A percentile compares a stretch with the other conserved stretches of the same genome.
Evolutionary conservation across 2,113 vertebrate genomes (phyloP).

Genomic region (Thalassarche chlororhynchos): DNA sequence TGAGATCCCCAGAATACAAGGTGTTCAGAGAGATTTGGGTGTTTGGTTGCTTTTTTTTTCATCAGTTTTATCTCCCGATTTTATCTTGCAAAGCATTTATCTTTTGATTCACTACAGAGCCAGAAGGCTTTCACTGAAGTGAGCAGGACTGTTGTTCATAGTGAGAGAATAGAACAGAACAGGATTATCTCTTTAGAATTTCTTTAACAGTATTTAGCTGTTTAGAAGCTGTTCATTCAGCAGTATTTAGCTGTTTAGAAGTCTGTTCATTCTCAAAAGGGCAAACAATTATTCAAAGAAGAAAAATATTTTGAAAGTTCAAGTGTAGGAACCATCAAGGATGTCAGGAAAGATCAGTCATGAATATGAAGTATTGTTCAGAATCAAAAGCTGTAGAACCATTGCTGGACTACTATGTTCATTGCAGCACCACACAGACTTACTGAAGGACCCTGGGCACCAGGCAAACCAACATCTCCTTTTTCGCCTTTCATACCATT

Average conservation of each 20-base stretch:
- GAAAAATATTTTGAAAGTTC: background rate
- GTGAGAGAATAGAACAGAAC: background rate
- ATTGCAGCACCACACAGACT: constrained; percentile 60
- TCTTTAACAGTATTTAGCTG: background rate
- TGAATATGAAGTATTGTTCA: background rate
- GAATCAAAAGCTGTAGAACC: background rate
- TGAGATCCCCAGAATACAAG: background rate
- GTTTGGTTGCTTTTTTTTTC: background rate
- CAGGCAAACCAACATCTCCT: constrained; percentile 89
- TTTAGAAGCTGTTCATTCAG: no score
- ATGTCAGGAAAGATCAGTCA: background rate
- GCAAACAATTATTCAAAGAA: background rate
- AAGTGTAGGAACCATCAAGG: background rate
- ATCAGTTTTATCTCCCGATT: background rate
- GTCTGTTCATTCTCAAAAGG: background rate
- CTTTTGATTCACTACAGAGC: background rate
- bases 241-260: no score
- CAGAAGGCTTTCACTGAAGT: background rate
- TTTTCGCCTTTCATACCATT: constrained; percentile 93
- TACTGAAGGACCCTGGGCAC: constrained; percentile 94
- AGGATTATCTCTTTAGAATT: background rate
- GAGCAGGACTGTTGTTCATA: background rate
- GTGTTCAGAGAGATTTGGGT: background rate
- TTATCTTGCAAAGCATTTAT: background rate
- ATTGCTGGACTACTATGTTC: background rate